These are phyloP conservation scores for Encarsia formosa DNA, from an alignment of 2,888 invertebrate species.

Conservation along the genomic window DNA sequence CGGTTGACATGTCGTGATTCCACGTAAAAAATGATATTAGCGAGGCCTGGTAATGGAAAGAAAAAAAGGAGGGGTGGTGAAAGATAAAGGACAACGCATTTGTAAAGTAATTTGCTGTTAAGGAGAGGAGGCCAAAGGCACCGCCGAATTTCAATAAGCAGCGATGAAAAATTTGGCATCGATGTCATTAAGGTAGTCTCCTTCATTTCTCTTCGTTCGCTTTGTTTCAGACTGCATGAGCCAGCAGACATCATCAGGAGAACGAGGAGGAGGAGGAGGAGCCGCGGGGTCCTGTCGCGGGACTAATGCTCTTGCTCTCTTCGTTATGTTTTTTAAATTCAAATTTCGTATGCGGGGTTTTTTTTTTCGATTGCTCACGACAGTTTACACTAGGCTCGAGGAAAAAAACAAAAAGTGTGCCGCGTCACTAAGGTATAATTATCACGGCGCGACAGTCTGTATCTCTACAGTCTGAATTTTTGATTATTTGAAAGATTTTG, in stretches of 20 bases:
- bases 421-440: too few species aligned
- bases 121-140: background rate
- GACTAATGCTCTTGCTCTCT: conserved; percentile 52
- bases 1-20: too few species aligned
- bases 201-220: conserved; percentile 28
- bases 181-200: conserved; percentile 36
- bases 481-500: too few species aligned
- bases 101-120: too few species aligned
- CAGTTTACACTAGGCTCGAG: conserved; percentile 41
- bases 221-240: conserved; percentile 42
- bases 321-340: conserved; percentile 53
- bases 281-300: conserved; percentile 51
- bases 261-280: conserved; percentile 33
- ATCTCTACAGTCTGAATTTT: too few species aligned
- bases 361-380: conserved; percentile 44
- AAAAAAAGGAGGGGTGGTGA: too few species aligned
- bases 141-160: conserved; percentile 15
- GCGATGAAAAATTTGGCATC: conserved; percentile 29
- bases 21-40: too few species aligned
- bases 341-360: conserved; percentile 48
- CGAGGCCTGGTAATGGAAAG: too few species aligned
- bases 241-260: background rate
- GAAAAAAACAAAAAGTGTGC: background rate
- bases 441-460: too few species aligned
- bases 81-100: too few species aligned